Base-by-base conservation (phyloP, 53 echinoderm and acorn worm genomes). In the Paracentrotus lividus region DNA sequence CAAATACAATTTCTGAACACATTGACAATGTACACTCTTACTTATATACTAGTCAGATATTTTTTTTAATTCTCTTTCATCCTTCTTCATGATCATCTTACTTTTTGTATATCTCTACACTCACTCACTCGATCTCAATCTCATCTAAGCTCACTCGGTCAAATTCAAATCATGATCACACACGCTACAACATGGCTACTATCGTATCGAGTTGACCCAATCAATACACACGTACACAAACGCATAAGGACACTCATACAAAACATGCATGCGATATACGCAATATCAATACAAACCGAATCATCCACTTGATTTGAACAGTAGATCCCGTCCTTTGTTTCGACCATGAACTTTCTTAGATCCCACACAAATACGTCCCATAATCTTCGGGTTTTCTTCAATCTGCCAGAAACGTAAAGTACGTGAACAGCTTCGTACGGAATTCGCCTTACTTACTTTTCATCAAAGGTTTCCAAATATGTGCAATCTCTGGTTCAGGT, bases 301-400 rank as follows among this genome's bases (percentile, higher is more conserved):
- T 89, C n/a, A 66, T 89, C 89, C 89, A 89, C 24, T 89, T n/a
- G n/a, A n/a, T n/a, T 89, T 33, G 36, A 53, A 33, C 86, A 27
- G 72, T 34, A 47, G 47, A 26, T 81, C 78, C 34, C 24, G 89
- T 44, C 64, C 64, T 89, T 43, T 89, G 60, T 59, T 88, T 89
- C 89, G 89, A 23, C 89, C 89, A 27, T 89, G 89, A 89, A 64
- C 89, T 89, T 64, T 43, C 8, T 54, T 12, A 51, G 51, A 20
- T 21, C 57, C 21, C 3, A 57, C 57, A 49, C 56, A 16, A 54
- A 86, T 55, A 86, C 18, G 8, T 3, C 56, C 33, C 9, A 18
- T 15, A 86, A 53, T 86, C 34, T 55, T 33, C 6, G 8, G 8
- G 42, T 34, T 44, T 44, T 38, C 60, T 44, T 42, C 40, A 89